Conservation (phyloP, 2,797 vertebrate species). For the Leucoraja ocellata region DNA sequence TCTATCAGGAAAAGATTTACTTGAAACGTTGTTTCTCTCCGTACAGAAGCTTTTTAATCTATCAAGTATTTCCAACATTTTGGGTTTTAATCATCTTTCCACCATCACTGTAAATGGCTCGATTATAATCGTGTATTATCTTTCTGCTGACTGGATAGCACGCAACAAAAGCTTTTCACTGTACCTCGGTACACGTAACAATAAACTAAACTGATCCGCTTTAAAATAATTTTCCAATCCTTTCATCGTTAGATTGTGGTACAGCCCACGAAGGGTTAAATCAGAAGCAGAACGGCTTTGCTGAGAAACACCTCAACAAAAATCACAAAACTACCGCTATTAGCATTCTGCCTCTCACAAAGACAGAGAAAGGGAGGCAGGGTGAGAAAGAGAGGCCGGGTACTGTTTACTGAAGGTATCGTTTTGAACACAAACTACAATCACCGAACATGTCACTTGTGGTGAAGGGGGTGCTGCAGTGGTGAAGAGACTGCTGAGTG, state of each 20-base stretch:
- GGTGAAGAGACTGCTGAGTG: constrained; percentile 53
- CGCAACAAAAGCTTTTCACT: too few relatives aligned
- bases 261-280: background rate
- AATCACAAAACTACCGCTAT: constrained; percentile 59
- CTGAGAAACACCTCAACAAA: constrained; percentile 5
- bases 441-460: constrained; percentile 47
- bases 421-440: constrained; percentile 59
- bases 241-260: background rate
- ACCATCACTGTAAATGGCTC: too few relatives aligned
- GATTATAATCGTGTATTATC: too few relatives aligned
- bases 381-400: constrained; percentile 47
- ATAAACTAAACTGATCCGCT: too few relatives aligned
- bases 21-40: too few relatives aligned
- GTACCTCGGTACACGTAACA: too few relatives aligned
- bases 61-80: too few relatives aligned
- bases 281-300: background rate
- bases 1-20: too few relatives aligned
- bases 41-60: too few relatives aligned
- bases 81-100: too few relatives aligned
- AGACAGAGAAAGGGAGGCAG: constrained; percentile 50
- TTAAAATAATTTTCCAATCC: too few relatives aligned
- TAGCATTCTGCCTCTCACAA: constrained; percentile 59
- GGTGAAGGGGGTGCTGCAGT: constrained; percentile 53
- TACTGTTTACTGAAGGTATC: constrained; percentile 59
- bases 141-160: too few relatives aligned